These are phyloP conservation scores for Recurvirostra avosetta DNA, from an alignment of 2,113 vertebrate species.

Conservation along the genomic window DNA sequence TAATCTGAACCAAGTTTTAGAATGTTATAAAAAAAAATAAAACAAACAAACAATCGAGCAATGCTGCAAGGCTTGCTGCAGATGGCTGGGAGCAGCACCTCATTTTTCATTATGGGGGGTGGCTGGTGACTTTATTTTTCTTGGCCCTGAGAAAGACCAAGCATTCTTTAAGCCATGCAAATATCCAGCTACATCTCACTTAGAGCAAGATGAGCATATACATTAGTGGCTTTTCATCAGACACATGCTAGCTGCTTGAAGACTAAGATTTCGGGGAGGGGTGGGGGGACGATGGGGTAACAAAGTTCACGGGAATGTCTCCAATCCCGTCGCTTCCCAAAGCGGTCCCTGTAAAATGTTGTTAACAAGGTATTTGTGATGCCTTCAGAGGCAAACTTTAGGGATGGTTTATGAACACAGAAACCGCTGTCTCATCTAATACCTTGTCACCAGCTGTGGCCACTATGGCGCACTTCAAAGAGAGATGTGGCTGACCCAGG, in stretches of 20 bases:
- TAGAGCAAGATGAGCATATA: neutral
- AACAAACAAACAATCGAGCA: slow-evolving; percentile 13
- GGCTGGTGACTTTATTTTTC: slow-evolving; percentile 48
- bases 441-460: neutral
- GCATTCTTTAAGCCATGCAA: neutral
- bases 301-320: neutral
- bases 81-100: slow-evolving; percentile 35
- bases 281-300: neutral
- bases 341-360: neutral
- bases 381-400: neutral
- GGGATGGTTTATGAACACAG: neutral
- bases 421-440: neutral
- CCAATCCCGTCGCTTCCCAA: neutral
- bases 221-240: neutral
- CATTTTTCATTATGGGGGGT: slow-evolving; percentile 26
- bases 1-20: neutral
- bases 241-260: neutral
- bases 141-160: slow-evolving; percentile 41
- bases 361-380: neutral
- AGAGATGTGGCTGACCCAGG: neutral
- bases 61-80: neutral
- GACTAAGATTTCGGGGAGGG: neutral
- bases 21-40: neutral
- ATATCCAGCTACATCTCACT: neutral
- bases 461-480: neutral